These are phyloP conservation scores for Ichneumon xanthorius DNA, from an alignment of 2,888 invertebrate species.

Conservation along the genomic window DNA sequence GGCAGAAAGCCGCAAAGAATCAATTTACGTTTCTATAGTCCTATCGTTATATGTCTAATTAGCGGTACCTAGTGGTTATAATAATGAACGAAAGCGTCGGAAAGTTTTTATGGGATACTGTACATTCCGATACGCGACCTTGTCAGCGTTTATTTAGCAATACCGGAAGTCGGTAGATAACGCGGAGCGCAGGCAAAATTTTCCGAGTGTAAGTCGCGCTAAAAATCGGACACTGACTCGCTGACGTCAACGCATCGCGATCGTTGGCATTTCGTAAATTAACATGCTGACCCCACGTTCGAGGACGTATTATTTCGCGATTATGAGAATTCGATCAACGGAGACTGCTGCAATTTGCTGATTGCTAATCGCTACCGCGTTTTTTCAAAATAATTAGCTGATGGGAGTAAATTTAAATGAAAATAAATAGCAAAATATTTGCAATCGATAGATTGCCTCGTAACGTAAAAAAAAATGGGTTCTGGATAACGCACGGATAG, in stretches of 20 bases:
- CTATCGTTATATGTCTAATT: neutral
- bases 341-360: neutral
- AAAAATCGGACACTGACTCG: neutral
- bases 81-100: no score
- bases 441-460: neutral
- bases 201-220: neutral
- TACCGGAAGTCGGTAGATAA: neutral
- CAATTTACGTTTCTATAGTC: no score
- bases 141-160: neutral
- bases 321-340: conserved; percentile 18
- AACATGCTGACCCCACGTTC: conserved; percentile 13
- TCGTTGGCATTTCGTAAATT: conserved; percentile 12
- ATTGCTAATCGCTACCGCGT: neutral
- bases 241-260: neutral
- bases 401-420: no score
- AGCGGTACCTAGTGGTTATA: neutral
- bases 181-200: neutral
- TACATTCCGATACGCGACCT: neutral
- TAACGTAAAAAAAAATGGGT: neutral
- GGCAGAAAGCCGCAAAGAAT: no score
- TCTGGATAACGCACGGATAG: neutral
- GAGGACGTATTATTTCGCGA: neutral
- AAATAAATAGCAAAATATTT: neutral
- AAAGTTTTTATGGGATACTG: neutral
- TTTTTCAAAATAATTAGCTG: no score